Base-by-base conservation (phyloP, 2,888 invertebrate genomes). In the Nycteola revayana region DNA sequence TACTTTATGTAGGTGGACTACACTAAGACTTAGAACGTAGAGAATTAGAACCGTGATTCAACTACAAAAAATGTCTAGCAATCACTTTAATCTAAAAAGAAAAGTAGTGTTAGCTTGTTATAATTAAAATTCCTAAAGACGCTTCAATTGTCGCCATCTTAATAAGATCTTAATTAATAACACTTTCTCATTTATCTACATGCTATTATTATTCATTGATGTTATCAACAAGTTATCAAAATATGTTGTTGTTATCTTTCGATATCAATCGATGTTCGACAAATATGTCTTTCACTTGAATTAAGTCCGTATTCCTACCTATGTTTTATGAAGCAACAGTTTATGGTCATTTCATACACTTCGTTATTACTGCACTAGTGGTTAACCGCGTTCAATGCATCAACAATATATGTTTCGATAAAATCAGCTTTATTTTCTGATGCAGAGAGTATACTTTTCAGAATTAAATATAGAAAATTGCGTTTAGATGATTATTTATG, bases 101-200 rank as follows among this genome's bases (percentile, higher is more conserved):
- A 48, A 54, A 59, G 55, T 45, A 21, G 42, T 50, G 62, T 60
- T 62, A 49, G 42, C 32, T 49, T 45, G 39, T 31, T 54, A 52
- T 58, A 60, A 70, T 75, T 70, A 70, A 65, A 65, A 75, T 70
- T 75, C 55, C 57, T 55, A 49, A 63, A 59, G 60, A 53, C 55
- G 60, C 57, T 55, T 60, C 53, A 37, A 62, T 66, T 66, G 53
- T 52, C 40, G 39, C 33, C 38, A 30, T 48, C 41, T 53, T 44
- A 35, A 30, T 28, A 32, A 31, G 32, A 36, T 33, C 42, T 46
- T 43, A 51, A 50, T 52, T 29, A 40, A 2, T 34, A 24, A 47
- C 35, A 45, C 49, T 49, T 53, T 49, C 45, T 55, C 42, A 44
- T 25, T 23, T 20, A 47, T 14, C 22, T 32, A 17, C 14, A 14